phyloP scores from a whole-genome alignment of 2,113 vertebrate genomes.

The Triplophysa siluroides region DNA sequence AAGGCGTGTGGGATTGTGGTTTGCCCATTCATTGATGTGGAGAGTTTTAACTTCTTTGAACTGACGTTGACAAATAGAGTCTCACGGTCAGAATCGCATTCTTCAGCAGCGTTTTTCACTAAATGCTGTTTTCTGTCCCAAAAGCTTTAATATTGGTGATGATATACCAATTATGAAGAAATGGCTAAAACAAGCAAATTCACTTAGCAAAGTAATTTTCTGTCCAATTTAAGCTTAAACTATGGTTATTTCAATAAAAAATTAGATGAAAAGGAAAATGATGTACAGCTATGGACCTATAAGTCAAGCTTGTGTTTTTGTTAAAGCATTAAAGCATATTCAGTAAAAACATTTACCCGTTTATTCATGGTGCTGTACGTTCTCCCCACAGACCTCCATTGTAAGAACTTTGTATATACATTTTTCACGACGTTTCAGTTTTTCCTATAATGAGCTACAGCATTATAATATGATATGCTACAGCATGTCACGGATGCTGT shows the following conservation, averaged over 20 bases:
- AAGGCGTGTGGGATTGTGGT: slow-evolving; percentile 6
- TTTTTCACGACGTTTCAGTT: too few species aligned
- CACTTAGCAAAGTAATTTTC: too few species aligned
- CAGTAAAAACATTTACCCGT: background rate
- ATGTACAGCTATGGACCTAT: too few species aligned
- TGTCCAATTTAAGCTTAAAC: too few species aligned
- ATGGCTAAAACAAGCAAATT: too few species aligned
- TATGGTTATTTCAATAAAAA: too few species aligned
- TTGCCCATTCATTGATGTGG: slow-evolving; percentile 10
- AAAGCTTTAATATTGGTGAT: background rate
- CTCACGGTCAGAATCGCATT: slow-evolving; percentile 20
- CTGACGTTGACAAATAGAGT: slow-evolving; percentile 19
- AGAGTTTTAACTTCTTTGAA: slow-evolving; percentile 19
- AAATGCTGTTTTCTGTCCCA: background rate
- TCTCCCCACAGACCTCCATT: too few species aligned
- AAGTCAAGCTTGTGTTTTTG: too few species aligned
- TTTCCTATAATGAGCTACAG: background rate
- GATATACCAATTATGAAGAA: background rate
- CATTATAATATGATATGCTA: background rate
- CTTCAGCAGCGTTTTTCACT: background rate
- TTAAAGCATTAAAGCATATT: too few species aligned
- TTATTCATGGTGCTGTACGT: too few species aligned
- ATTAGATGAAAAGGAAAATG: too few species aligned
- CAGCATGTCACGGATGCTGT: background rate
- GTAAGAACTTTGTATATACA: too few species aligned